These are phyloP conservation scores for Mungos mungo DNA, from an alignment of 2,113 vertebrate genomes.

Conservation along the genomic window DNA sequence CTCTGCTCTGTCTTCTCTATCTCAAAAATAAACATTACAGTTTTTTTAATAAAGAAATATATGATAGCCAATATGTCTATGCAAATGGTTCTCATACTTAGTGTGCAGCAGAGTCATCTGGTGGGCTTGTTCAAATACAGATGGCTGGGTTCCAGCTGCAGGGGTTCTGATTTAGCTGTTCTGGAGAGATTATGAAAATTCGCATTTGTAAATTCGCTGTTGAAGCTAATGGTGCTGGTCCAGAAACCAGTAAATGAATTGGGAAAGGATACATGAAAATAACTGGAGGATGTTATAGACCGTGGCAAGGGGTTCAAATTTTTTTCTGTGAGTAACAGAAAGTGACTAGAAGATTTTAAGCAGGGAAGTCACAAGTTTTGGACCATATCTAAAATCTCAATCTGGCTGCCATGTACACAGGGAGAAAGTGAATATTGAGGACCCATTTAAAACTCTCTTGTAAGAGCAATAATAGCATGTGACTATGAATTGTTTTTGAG, in stretches of 20 bases:
- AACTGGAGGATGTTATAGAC: not conserved
- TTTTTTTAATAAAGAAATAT: too few relatives aligned
- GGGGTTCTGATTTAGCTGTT: not conserved
- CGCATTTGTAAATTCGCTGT: not conserved
- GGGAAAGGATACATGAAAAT: not conserved
- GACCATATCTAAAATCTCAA: not conserved
- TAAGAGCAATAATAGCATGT: not conserved
- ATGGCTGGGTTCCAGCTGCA: too few relatives aligned
- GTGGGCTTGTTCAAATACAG: too few relatives aligned
- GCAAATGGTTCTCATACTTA: not conserved
- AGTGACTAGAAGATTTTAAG: not conserved
- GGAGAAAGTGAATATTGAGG: not conserved
- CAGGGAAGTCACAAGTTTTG: not conserved
- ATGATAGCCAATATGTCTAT: too few relatives aligned
- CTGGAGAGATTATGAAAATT: not conserved
- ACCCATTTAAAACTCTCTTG: not conserved
- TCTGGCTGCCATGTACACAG: not conserved
- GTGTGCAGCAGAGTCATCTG: not conserved
- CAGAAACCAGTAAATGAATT: not conserved
- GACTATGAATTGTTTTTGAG: not conserved
- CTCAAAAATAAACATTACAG: too few relatives aligned
- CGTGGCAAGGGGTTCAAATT: not conserved
- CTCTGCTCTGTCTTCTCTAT: too few relatives aligned
- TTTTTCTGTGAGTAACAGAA: not conserved
- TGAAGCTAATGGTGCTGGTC: too few relatives aligned